Percentiles rank a stretch among this genome's conserved stretches.
These are phyloP conservation scores for Rhogogaster chlorosoma DNA, from an alignment of 2,888 invertebrate genomes.

Conservation along the genomic window DNA sequence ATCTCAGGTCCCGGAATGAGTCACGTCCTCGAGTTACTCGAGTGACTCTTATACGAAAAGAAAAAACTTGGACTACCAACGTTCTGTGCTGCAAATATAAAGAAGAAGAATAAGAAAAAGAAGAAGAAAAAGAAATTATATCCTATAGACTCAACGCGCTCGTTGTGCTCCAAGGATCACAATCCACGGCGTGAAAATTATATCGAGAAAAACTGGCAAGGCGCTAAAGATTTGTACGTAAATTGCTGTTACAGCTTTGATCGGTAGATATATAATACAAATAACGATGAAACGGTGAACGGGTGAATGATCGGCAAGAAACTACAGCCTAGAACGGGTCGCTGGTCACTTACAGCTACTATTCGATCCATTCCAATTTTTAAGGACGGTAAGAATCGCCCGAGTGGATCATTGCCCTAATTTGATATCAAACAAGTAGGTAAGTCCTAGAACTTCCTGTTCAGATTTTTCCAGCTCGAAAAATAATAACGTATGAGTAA, in stretches of 20 bases:
- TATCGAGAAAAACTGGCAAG: background rate
- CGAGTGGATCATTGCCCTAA: background rate
- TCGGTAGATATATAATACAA: background rate
- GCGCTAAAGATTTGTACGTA: background rate
- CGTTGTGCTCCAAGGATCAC: background rate
- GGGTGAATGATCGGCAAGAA: background rate
- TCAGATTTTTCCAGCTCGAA: too few species aligned
- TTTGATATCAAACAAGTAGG: background rate
- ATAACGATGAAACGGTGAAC: background rate
- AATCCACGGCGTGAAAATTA: background rate
- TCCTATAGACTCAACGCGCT: background rate
- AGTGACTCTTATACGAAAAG: background rate
- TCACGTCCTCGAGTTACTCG: conserved; percentile 9
- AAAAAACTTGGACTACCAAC: conserved; percentile 36
- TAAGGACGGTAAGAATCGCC: background rate
- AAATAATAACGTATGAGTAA: too few species aligned
- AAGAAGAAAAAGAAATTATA: background rate
- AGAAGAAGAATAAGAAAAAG: background rate
- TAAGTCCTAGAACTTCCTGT: too few species aligned
- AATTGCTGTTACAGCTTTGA: background rate
- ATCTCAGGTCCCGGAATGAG: conserved; percentile 26
- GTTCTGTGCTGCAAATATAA: conserved; percentile 5
- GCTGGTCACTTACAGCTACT: background rate
- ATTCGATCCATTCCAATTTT: background rate
- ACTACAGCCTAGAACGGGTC: background rate